Evolutionary conservation across 2,113 vertebrate species (phyloP).

Genomic region (Dascyllus trimaculatus): DNA sequence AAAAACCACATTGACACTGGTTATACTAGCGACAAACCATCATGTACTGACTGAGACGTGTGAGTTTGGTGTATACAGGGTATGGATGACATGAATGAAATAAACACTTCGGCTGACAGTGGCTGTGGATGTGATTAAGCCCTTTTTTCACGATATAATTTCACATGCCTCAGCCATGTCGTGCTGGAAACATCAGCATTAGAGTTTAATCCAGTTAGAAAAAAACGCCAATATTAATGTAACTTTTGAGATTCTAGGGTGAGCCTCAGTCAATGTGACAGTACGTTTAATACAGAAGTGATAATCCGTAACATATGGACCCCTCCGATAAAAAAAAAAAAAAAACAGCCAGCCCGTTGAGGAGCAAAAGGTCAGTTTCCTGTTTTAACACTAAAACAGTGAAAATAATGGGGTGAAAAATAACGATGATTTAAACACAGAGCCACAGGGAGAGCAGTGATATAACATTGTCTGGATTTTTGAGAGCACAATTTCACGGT

Average conservation of each 20-base stretch:
- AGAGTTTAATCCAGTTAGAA: conserved; percentile 8
- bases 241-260: neutral
- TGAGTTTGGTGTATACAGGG: conserved; percentile 6
- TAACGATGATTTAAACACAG: conserved; percentile 56
- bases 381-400: conserved; percentile 55
- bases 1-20: conserved; percentile 40
- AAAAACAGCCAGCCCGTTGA: conserved; percentile 27
- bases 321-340: conserved; percentile 43
- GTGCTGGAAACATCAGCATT: neutral
- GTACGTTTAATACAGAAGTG: conserved; percentile 1
- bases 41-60: conserved; percentile 16
- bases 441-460: conserved; percentile 42
- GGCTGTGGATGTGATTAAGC: conserved; percentile 4
- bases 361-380: conserved; percentile 48
- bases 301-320: conserved; percentile 43
- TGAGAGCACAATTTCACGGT: conserved; percentile 78
- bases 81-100: conserved; percentile 24
- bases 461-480: conserved; percentile 63
- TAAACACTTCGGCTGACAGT: conserved; percentile 39
- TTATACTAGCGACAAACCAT: conserved; percentile 13
- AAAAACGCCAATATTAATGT: neutral
- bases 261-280: neutral
- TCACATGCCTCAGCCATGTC: neutral
- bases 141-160: neutral
- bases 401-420: conserved; percentile 58